phyloP scores from a whole-genome alignment of 2,888 invertebrate genomes.

The Coenonympha arcania region DNA sequence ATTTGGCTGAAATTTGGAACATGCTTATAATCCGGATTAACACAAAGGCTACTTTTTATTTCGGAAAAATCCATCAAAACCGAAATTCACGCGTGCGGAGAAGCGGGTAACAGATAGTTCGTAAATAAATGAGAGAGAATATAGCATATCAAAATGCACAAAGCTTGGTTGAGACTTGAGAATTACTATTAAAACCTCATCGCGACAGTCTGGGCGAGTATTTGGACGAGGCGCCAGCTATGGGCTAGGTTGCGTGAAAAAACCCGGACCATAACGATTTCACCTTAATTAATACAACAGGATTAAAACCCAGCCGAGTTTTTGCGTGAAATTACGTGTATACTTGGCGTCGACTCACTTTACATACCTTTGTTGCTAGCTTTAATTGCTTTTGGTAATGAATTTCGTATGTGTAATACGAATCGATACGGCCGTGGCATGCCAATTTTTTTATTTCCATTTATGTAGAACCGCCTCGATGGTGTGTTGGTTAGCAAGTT shows the following conservation, averaged over 20 bases:
- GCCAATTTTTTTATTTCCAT: too few species aligned
- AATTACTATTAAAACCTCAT: slow-evolving; percentile 4
- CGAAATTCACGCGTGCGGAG: too few species aligned
- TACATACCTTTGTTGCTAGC: slow-evolving; percentile 10
- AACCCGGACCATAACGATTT: slow-evolving; percentile 25
- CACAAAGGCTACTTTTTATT: too few species aligned
- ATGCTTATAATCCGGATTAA: too few species aligned
- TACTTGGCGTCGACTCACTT: neutral
- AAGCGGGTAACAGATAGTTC: too few species aligned
- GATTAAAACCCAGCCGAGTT: slow-evolving; percentile 15
- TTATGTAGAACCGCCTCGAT: too few species aligned
- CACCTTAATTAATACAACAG: slow-evolving; percentile 29
- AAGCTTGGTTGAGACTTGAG: too few species aligned
- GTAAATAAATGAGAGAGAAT: too few species aligned
- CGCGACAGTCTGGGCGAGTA: neutral
- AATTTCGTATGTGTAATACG: slow-evolving; percentile 9
- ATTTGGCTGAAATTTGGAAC: too few species aligned
- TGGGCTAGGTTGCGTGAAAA: slow-evolving; percentile 22
- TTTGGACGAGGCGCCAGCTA: slow-evolving; percentile 15
- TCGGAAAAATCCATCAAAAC: too few species aligned
- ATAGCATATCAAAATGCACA: too few species aligned
- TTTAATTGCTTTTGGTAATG: slow-evolving; percentile 18
- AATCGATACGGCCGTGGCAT: neutral
- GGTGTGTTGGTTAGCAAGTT: too few species aligned
- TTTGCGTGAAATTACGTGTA: slow-evolving; percentile 10